These are phyloP conservation scores for Micromesistius poutassou DNA, from an alignment of 2,797 vertebrate species.

Conservation along the genomic window DNA sequence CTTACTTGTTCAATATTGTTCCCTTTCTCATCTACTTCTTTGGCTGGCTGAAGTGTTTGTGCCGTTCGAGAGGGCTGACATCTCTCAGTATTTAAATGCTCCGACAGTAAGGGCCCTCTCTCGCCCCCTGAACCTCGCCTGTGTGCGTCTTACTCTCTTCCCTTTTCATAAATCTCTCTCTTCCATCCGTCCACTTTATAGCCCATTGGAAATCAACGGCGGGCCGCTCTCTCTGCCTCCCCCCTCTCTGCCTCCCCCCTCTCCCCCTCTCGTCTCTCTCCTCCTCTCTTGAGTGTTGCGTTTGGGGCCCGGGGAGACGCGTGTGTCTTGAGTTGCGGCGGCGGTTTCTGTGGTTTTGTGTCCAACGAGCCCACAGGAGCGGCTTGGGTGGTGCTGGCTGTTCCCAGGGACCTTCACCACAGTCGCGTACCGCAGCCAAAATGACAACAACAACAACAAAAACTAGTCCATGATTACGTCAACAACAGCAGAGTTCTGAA, in stretches of 20 bases:
- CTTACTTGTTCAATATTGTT: not conserved
- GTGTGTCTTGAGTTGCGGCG: conserved; percentile 45
- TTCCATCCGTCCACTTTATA: not conserved
- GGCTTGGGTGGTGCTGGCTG: not conserved
- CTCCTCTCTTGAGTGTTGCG: not conserved
- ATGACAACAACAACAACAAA: too few species aligned
- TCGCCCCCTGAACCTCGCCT: not conserved
- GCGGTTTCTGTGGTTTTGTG: conserved; percentile 54
- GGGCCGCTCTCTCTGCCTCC: not conserved
- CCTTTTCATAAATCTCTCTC: not conserved
- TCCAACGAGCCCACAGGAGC: conserved; percentile 46
- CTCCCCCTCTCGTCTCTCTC: not conserved
- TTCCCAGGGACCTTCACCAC: conserved; percentile 42
- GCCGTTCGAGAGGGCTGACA: not conserved
- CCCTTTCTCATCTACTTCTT: not conserved
- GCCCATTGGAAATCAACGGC: not conserved
- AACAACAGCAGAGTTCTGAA: too few species aligned
- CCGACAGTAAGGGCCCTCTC: too few species aligned
- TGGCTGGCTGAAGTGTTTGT: not conserved
- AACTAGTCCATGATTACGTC: too few species aligned
- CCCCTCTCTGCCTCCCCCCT: not conserved
- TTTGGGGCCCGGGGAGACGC: conserved; percentile 14
- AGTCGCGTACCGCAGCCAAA: too few species aligned
- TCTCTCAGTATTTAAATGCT: not conserved
- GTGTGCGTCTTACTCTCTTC: not conserved